Base-by-base conservation (phyloP, 37 sponge, comb jelly and placozoan genomes). In the Lycopodina hypogea region DNA sequence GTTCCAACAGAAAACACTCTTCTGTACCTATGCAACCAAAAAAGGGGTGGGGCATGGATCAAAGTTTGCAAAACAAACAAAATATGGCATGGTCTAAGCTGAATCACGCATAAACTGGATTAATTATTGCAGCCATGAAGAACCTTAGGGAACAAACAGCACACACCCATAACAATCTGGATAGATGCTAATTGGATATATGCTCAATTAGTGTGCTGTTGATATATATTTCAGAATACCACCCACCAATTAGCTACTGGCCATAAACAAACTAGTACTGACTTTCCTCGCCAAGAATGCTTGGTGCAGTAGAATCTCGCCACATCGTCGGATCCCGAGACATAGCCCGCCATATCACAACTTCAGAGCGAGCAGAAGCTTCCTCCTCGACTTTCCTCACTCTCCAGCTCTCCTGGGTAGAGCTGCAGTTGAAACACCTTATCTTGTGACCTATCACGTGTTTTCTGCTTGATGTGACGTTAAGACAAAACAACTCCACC, bases 281-380 rank as follows among this genome's bases (percentile, higher is more conserved):
- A 95, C 95, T 98, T 98, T 42, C 99, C 99, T 38, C 94, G 80
- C 92, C 96, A 91, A 3, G 91, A 83, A 86, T 95, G 96, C 62
- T 98, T 98, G 35, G 99, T 98, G 71, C 86, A 81, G 82, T 90
- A 93, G 84, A 85, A 98, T 7, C 87, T 78, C 17, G 94, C 96
- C 12, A 87, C 70, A 33, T 98, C 94, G 58, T 78, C 86, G 78
- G 91, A 88, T 0, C 88, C 90, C 3, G 59, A 14, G 23, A 8
- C 59, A 24, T 24, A 65, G 66, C 66, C 30, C 4, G 35, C 32
- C 32, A 30, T 65, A 2, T 65, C 34, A 15, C 66, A 65, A 28
- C 4, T 59, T 6, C 60, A 28, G 6, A 28, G 60, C 68, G 3
- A 21, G 38, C 35, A 9, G 39, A 9, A 33, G 38, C 12, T 60